A percentile compares a stretch with the other conserved stretches of the same genome.
Conservation (phyloP, 2,888 invertebrate genomes). For the Ectobius pallidus region DNA sequence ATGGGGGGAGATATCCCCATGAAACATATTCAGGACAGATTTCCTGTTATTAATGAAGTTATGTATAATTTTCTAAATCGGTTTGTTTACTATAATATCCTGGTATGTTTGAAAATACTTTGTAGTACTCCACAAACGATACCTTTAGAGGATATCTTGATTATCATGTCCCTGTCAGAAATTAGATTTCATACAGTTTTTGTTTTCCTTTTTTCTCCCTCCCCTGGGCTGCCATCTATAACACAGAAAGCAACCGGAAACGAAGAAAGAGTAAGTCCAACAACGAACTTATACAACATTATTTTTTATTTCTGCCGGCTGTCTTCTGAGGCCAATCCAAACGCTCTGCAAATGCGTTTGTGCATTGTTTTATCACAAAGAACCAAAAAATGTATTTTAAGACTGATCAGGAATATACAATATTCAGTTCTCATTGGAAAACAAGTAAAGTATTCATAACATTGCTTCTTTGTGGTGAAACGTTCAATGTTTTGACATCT, state of each 20-base stretch:
- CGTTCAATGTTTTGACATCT: constrained; percentile 22
- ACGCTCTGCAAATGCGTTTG: constrained; percentile 1
- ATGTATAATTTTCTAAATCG: too few relatives aligned
- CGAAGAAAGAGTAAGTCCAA: constrained; percentile 69
- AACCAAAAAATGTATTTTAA: too few relatives aligned
- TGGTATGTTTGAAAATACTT: too few relatives aligned
- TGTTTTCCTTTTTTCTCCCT: constrained; percentile 41
- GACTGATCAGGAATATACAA: too few relatives aligned
- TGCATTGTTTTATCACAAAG: constrained; percentile 39
- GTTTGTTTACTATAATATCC: too few relatives aligned
- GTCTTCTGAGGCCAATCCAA: constrained; percentile 42
- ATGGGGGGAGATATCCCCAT: too few relatives aligned
- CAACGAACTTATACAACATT: constrained; percentile 12
- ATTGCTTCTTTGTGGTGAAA: constrained; percentile 28
- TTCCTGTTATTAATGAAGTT: too few relatives aligned
- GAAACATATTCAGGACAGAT: too few relatives aligned
- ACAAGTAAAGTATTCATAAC: too few relatives aligned
- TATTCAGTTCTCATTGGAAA: too few relatives aligned
- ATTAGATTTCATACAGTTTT: constrained; percentile 26
- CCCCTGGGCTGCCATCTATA: constrained; percentile 37
- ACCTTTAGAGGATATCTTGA: too few relatives aligned
- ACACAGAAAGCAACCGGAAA: constrained; percentile 66
- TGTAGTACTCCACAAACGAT: too few relatives aligned
- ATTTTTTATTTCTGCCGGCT: constrained; percentile 46
- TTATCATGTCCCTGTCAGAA: background rate